These are phyloP conservation scores for Lamellibrachia luymesi DNA, from an alignment of 1,140 invertebrate genomes.

Conservation along the genomic window DNA sequence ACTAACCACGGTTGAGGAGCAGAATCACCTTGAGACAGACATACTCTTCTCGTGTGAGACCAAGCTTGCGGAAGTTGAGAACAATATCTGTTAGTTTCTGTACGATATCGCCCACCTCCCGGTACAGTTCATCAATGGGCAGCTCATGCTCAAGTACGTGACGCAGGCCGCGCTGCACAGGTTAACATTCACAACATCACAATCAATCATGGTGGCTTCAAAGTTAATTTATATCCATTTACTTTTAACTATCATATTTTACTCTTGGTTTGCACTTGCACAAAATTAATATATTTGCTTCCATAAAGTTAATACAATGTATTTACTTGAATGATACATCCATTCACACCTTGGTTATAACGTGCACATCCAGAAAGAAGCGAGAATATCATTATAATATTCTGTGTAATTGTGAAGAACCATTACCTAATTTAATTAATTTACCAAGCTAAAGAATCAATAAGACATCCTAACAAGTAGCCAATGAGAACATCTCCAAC, in stretches of 20 bases:
- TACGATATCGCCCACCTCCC: not conserved
- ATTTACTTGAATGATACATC: no score
- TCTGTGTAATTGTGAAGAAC: no score
- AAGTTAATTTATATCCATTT: not conserved
- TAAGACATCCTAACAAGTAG: no score
- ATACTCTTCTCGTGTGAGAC: not conserved
- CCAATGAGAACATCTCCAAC: not conserved
- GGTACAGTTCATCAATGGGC: not conserved
- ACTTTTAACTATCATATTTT: no score
- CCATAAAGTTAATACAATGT: no score
- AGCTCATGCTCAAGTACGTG: not conserved
- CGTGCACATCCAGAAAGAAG: no score
- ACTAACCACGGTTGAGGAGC: not conserved
- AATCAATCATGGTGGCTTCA: not conserved
- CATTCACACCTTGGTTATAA: no score
- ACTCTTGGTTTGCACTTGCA: no score
- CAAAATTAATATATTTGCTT: no score
- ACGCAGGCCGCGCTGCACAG: not conserved
- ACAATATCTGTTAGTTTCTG: not conserved
- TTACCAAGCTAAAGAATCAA: no score
- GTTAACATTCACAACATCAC: not conserved
- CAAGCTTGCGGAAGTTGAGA: not conserved
- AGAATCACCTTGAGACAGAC: not conserved
- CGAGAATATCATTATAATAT: no score
- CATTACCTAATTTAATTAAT: no score